Evolutionary conservation across 37 sponge, comb jelly and placozoan species (phyloP), one percentile per base, ranked within the genome.

Genomic region (Cliona cf. orientalis): DNA sequence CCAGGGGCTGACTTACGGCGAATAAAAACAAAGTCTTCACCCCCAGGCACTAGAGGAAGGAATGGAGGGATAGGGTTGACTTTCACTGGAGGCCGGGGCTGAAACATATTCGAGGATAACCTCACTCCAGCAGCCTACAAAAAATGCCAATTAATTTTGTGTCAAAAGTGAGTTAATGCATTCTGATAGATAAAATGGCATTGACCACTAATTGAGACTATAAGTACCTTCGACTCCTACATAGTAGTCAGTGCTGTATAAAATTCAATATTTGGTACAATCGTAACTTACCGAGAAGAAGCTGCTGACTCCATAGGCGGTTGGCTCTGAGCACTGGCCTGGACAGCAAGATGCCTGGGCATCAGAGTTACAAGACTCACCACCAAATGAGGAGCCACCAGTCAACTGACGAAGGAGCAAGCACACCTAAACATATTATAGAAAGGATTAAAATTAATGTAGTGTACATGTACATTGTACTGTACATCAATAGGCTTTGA

Each of bases 81-180:
- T n/a, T n/a, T n/a, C n/a, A n/a, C 37, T 55, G 86, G 87, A 38
- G 87, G 79, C 14, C 0, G 46, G 17, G 87, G 87, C 21, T 41
- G 73, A 57, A 77, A 86, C 87, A 86, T 80, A 71, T 87, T 87
- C 6, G 75, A 69, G 17, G 22, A 29, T 1, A 87, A 45, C 6
- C 36, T 58, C 43, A 87, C 70, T 5, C 87, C 87, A 68, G 80
- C 74, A 56, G 62, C 74, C 87, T 87, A 55, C 14, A 42, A n/a
- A n/a, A n/a, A n/a, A n/a, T n/a, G n/a, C n/a, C n/a, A n/a, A n/a
- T n/a, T n/a, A n/a, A n/a, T n/a, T n/a, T n/a, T n/a, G n/a, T n/a
- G n/a, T n/a, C n/a, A n/a, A n/a, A n/a, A n/a, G n/a, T n/a, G n/a
- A n/a, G n/a, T n/a, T n/a, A n/a, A n/a, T n/a, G n/a, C n/a, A n/a